Conservation (phyloP, 2,113 vertebrate genomes). For the Dendrocopos noguchii region DNA sequence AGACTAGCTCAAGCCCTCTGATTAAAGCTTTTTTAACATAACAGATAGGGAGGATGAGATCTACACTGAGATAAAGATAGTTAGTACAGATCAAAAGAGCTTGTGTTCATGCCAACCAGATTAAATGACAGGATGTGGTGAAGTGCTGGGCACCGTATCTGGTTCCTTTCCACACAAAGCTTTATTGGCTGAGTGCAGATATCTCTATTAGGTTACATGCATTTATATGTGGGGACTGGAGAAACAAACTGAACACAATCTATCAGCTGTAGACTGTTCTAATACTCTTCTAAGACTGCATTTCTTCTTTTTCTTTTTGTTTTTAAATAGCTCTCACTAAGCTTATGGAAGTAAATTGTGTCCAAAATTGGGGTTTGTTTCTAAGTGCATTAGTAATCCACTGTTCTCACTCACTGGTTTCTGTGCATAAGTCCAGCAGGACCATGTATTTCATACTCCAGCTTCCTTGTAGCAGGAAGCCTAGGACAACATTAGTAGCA, state of each 20-base stretch:
- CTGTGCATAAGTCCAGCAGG: neutral
- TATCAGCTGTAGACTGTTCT: conserved; percentile 28
- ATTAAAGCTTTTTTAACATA: conserved; percentile 74
- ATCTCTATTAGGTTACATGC: neutral
- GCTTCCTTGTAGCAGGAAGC: neutral
- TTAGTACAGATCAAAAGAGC: conserved; percentile 72
- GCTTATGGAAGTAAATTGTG: conserved; percentile 28
- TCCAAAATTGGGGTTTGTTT: conserved; percentile 49
- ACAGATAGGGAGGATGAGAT: conserved; percentile 73
- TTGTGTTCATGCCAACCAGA: conserved; percentile 47
- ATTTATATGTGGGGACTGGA: neutral
- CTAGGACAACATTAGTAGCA: neutral
- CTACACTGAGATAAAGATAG: conserved; percentile 64
- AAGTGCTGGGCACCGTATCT: conserved; percentile 41
- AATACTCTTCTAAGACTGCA: conserved; percentile 29
- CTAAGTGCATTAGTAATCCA: conserved; percentile 13
- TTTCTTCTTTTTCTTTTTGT: conserved; percentile 58
- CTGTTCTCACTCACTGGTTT: neutral
- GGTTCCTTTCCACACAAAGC: conserved; percentile 51
- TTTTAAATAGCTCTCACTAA: conserved; percentile 53
- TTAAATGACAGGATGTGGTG: conserved; percentile 73
- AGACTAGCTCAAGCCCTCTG: conserved; percentile 52
- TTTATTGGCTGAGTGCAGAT: conserved; percentile 38
- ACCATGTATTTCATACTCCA: neutral
- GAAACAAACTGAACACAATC: conserved; percentile 53